Base-by-base conservation (phyloP, 1,140 invertebrate species). In the Drosophila athabasca region DNA sequence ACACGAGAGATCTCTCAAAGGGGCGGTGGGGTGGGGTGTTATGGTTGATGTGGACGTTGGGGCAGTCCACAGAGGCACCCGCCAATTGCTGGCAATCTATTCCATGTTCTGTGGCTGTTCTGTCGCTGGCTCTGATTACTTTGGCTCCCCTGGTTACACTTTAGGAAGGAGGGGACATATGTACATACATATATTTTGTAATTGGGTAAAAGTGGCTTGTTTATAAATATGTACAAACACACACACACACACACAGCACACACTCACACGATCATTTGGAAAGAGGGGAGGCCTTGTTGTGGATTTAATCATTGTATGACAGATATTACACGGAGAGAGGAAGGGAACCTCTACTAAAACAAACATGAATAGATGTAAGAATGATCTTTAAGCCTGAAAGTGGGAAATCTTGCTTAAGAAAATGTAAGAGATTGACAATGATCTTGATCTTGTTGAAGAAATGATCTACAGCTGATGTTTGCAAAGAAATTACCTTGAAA, bases 1-100 rank as follows among this genome's bases (percentile, higher is more conserved):
- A 26, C 24, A 26, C 24, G 24, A 26, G 3, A 76, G 68, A 76
- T 80, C 76, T 26, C 51, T 7, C 61, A 64, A 55, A 59, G 60
- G 67, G 60, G 60, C 29, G 67, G 58, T 19, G 17, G 17, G 17
- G 1, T 19, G 17, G 17, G 17, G 17, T 19, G 17, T 0, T 0
- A 19, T 19, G 17, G 17, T 1, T 19, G 17, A 19, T 19, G 6
- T 29, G 43, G 11, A 52, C 50, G 39, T 52, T 52, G 50, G 51
- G 51, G 51, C 51, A 53, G 31, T 22, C 49, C 49, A 19, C 49
- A 51, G 49, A 62, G 35, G 35, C 35, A 39, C 35, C 71, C 43
- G 48, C 66, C 81, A 84, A 84, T 85, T 85, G 82, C 54, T 45
- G 60, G 70, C 74, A 87, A 87, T 88, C 83, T 88, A 75, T 78